These are phyloP conservation scores for Poeciliopsis gracilis DNA, from an alignment of 2,797 vertebrate genomes.

Conservation along the genomic window DNA sequence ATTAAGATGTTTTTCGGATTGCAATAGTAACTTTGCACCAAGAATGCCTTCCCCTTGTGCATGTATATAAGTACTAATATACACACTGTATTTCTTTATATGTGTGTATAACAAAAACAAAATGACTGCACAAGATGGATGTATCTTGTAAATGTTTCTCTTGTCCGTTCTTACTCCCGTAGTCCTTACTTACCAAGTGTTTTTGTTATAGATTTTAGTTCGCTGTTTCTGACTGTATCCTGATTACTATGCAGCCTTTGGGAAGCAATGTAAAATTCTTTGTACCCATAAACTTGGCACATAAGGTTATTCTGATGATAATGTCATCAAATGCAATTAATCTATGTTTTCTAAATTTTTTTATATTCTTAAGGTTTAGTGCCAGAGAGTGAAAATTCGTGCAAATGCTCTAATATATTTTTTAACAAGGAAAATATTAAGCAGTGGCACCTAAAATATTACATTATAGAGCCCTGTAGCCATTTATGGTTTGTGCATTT, in stretches of 20 bases:
- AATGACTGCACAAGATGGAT: not conserved
- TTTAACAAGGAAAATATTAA: not conserved
- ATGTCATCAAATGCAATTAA: not conserved
- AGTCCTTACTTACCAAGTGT: not conserved
- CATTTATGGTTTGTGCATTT: not conserved
- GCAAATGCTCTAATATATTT: not conserved
- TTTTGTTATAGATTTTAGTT: too few relatives aligned
- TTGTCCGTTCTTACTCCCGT: not conserved
- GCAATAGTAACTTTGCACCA: not conserved
- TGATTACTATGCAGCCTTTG: too few relatives aligned
- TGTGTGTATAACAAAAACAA: not conserved
- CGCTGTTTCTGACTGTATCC: too few relatives aligned
- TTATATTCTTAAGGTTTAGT: not conserved
- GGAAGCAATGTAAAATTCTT: too few relatives aligned
- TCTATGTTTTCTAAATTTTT: not conserved
- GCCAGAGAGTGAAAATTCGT: not conserved
- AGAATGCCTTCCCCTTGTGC: not conserved
- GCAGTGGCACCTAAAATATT: not conserved
- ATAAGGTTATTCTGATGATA: too few relatives aligned
- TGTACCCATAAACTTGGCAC: too few relatives aligned
- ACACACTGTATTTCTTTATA: not conserved
- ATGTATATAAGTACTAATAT: not conserved
- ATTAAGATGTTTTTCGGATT: not conserved
- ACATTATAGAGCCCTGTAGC: not conserved
- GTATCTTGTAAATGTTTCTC: not conserved